phyloP scores from a whole-genome alignment of 2,113 vertebrate genomes.

The Pungitius pungitius region DNA sequence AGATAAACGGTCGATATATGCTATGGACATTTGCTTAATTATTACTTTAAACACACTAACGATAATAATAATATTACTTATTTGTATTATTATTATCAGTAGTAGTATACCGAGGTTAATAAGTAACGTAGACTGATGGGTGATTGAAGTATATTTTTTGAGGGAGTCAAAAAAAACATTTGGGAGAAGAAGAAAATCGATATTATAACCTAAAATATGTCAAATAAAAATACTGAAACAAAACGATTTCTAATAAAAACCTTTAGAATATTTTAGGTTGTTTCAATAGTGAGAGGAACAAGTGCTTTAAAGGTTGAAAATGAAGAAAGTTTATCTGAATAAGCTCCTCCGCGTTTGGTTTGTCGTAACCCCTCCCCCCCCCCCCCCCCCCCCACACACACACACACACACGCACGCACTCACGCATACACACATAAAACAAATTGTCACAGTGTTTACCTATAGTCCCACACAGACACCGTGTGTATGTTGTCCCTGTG shows the following conservation, averaged over 20 bases:
- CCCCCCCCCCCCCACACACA: background rate
- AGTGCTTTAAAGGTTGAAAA: background rate
- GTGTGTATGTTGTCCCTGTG: conserved; percentile 24
- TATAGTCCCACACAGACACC: conserved; percentile 18
- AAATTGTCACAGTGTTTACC: conserved; percentile 54
- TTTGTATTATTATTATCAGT: conserved; percentile 17
- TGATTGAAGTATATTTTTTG: too few relatives aligned
- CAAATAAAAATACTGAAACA: background rate
- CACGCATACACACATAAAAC: conserved; percentile 18
- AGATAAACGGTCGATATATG: background rate
- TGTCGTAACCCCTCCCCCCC: background rate
- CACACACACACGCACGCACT: background rate
- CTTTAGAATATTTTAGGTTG: background rate
- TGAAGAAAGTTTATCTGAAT: background rate
- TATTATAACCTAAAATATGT: background rate
- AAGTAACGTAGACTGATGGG: conserved; percentile 6
- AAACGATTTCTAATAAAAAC: background rate
- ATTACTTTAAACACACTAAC: conserved; percentile 2
- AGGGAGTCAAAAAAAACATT: too few relatives aligned
- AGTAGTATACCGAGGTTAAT: too few relatives aligned
- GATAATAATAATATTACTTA: background rate
- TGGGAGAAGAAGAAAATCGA: too few relatives aligned
- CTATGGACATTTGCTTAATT: background rate
- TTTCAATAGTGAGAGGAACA: background rate
- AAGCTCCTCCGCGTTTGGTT: background rate